These are phyloP conservation scores for Hesperophylax magnus DNA, from an alignment of 1,140 invertebrate genomes.

Conservation along the genomic window DNA sequence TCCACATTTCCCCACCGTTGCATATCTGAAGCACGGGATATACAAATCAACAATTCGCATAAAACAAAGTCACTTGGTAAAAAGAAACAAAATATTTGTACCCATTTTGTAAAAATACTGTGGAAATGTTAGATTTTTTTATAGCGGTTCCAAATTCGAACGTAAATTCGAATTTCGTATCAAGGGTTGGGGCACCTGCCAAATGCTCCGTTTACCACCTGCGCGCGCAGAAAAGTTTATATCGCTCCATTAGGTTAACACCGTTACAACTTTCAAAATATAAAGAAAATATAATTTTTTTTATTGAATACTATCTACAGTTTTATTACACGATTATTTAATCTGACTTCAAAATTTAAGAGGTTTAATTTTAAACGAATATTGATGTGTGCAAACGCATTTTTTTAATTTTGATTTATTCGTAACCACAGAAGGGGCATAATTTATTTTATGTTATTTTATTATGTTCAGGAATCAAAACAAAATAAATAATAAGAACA, in stretches of 20 bases:
- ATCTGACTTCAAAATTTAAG: no score
- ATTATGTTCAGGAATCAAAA: no score
- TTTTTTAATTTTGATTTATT: no score
- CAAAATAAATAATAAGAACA: no score
- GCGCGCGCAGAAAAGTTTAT: background rate
- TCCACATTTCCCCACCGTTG: background rate
- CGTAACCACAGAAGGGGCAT: no score
- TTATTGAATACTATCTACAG: no score
- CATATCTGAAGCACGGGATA: background rate
- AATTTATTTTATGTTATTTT: no score
- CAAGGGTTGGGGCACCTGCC: conserved; percentile 18
- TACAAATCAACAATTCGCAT: background rate
- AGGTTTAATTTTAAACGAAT: no score
- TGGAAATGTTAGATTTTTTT: background rate
- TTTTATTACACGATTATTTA: no score
- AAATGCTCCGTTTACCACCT: conserved; percentile 6
- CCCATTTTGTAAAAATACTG: background rate
- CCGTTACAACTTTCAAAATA: background rate
- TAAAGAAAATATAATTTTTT: background rate
- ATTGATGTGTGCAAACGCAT: no score
- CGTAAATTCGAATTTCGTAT: background rate
- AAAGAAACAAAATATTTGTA: background rate
- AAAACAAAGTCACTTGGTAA: background rate
- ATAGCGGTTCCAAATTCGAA: background rate
- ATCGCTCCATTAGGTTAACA: background rate